Conservation (phyloP, 2,888 invertebrate genomes). For the Tethea ocularis region DNA sequence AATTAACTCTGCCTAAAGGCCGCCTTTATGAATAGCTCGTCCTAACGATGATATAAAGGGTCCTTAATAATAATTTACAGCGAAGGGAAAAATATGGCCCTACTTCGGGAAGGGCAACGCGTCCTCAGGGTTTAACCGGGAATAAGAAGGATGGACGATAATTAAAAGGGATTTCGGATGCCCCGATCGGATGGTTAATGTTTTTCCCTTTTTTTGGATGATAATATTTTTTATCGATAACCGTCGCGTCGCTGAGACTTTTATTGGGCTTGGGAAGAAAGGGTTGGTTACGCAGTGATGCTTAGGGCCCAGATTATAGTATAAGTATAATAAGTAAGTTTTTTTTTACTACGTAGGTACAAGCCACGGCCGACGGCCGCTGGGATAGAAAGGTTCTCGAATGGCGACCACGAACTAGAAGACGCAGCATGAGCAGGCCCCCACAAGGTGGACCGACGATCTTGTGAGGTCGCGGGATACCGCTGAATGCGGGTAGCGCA, state of each 20-base stretch:
- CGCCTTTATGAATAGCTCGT: conserved; percentile 11
- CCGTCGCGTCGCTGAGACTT: neutral
- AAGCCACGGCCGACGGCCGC: too few relatives aligned
- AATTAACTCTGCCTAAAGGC: conserved; percentile 15
- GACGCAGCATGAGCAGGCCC: too few relatives aligned
- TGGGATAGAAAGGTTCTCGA: too few relatives aligned
- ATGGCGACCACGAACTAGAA: too few relatives aligned
- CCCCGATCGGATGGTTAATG: conserved; percentile 22
- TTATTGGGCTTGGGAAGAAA: neutral
- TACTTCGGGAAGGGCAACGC: conserved; percentile 7
- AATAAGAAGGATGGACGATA: conserved; percentile 25
- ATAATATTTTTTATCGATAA: neutral
- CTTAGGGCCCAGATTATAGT: too few relatives aligned
- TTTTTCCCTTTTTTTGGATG: neutral
- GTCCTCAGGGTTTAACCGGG: conserved; percentile 13
- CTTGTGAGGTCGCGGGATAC: too few relatives aligned
- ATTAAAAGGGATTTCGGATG: conserved; percentile 29
- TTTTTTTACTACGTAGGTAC: too few relatives aligned
- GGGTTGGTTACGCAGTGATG: too few relatives aligned
- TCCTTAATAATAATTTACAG: conserved; percentile 18
- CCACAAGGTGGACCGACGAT: too few relatives aligned
- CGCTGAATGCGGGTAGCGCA: too few relatives aligned
- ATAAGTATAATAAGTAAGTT: too few relatives aligned
- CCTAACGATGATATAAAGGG: conserved; percentile 13
- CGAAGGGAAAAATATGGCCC: conserved; percentile 15